Evolutionary conservation across 2,113 vertebrate species (phyloP).

Genomic region (Leptobrachium leishanense): DNA sequence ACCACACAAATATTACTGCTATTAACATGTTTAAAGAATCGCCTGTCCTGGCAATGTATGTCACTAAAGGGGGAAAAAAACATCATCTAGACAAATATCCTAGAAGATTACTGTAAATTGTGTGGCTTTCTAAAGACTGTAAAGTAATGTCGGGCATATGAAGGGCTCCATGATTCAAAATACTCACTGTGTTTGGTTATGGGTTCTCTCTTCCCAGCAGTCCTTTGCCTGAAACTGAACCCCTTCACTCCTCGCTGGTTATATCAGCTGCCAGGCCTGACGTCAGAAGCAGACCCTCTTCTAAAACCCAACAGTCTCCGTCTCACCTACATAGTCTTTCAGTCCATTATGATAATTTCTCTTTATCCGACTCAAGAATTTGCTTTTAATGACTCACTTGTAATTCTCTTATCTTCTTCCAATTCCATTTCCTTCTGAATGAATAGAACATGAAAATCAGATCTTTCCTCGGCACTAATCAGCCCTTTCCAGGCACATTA

Average conservation of each 20-base stretch:
- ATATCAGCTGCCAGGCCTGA: constrained; percentile 62
- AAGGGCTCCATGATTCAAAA: background rate
- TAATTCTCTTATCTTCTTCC: constrained; percentile 17
- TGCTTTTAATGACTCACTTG: constrained; percentile 55
- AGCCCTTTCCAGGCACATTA: constrained; percentile 12
- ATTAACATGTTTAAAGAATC: too few relatives aligned
- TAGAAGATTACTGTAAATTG: too few relatives aligned
- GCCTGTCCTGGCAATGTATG: too few relatives aligned
- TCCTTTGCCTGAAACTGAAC: background rate
- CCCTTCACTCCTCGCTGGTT: constrained; percentile 42
- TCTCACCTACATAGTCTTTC: constrained; percentile 58
- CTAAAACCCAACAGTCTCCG: constrained; percentile 52
- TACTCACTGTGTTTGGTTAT: constrained; percentile 53
- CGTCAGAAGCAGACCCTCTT: constrained; percentile 58
- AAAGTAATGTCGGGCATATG: too few relatives aligned
- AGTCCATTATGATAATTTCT: constrained; percentile 40
- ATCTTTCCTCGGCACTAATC: constrained; percentile 30
- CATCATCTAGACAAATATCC: too few relatives aligned
- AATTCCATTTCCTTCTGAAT: constrained; percentile 37
- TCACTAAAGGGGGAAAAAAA: too few relatives aligned
- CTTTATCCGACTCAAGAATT: constrained; percentile 54
- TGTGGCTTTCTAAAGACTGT: too few relatives aligned
- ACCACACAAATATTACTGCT: too few relatives aligned
- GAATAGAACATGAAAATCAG: constrained; percentile 17
- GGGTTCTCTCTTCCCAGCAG: constrained; percentile 21